Evolutionary conservation across 2,888 invertebrate genomes (phyloP).

Genomic region (Caradrina kadenii): DNA sequence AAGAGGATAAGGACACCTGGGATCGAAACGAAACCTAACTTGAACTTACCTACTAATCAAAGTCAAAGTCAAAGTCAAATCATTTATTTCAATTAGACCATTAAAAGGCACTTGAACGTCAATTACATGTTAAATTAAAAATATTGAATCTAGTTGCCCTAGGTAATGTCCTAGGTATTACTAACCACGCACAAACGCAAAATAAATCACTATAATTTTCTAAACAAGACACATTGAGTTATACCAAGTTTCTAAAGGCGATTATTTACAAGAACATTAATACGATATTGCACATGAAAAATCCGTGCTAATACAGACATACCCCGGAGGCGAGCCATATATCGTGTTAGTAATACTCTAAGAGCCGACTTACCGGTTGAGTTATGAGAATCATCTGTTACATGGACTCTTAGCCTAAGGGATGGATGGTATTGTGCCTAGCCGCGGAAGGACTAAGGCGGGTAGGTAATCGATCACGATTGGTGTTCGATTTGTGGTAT

Average conservation of each 20-base stretch:
- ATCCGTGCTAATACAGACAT: slow-evolving; percentile 54
- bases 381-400: slow-evolving; percentile 61
- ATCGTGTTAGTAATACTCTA: slow-evolving; percentile 53
- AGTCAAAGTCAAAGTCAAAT: no score
- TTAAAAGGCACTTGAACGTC: no score
- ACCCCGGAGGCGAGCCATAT: slow-evolving; percentile 56
- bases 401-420: slow-evolving; percentile 56
- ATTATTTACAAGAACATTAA: slow-evolving; percentile 38
- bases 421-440: slow-evolving; percentile 36
- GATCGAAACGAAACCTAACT: no score
- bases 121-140: no score
- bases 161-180: neutral
- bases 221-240: slow-evolving; percentile 33
- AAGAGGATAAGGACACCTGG: no score
- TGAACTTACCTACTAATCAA: no score
- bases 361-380: slow-evolving; percentile 60
- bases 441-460: slow-evolving; percentile 37
- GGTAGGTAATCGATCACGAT: slow-evolving; percentile 49
- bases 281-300: slow-evolving; percentile 54
- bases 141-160: neutral
- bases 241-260: slow-evolving; percentile 4
- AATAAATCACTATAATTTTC: slow-evolving; percentile 41
- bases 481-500: slow-evolving; percentile 24
- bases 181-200: neutral
- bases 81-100: no score